These are phyloP conservation scores for Eptesicus fuscus DNA, from an alignment of 2,113 vertebrate genomes.

Conservation along the genomic window DNA sequence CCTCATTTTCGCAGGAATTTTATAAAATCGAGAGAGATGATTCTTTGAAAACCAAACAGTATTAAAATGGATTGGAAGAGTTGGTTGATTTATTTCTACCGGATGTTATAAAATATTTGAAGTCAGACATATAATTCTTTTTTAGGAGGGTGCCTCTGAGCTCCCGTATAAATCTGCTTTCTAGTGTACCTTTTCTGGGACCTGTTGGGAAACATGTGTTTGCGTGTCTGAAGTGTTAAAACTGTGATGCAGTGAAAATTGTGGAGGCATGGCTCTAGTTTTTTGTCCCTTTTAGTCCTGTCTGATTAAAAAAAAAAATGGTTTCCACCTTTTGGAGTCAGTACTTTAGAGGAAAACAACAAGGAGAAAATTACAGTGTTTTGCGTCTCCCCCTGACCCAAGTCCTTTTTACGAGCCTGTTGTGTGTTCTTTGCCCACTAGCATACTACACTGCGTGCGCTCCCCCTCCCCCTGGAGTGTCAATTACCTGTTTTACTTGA, in stretches of 20 bases:
- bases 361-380: background rate
- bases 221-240: background rate
- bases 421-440: background rate
- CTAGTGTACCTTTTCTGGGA: background rate
- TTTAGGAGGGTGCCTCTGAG: slow-evolving; percentile 34
- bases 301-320: slow-evolving; percentile 62
- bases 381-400: background rate
- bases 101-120: slow-evolving; percentile 67
- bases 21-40: slow-evolving; percentile 23
- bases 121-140: slow-evolving; percentile 58
- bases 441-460: background rate
- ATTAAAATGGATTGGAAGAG: slow-evolving; percentile 58
- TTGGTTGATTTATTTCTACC: slow-evolving; percentile 60
- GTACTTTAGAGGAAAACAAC: slow-evolving; percentile 26
- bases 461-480: background rate
- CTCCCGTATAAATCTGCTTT: slow-evolving; percentile 39
- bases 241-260: background rate
- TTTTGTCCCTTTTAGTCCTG: slow-evolving; percentile 24
- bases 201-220: slow-evolving; percentile 31
- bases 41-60: slow-evolving; percentile 56
- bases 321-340: background rate
- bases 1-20: background rate
- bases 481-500: slow-evolving; percentile 23
- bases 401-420: background rate
- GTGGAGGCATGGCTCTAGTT: background rate